Base-by-base conservation (phyloP, 92 coral and sea anemone genomes). In the Porites evermanni region DNA sequence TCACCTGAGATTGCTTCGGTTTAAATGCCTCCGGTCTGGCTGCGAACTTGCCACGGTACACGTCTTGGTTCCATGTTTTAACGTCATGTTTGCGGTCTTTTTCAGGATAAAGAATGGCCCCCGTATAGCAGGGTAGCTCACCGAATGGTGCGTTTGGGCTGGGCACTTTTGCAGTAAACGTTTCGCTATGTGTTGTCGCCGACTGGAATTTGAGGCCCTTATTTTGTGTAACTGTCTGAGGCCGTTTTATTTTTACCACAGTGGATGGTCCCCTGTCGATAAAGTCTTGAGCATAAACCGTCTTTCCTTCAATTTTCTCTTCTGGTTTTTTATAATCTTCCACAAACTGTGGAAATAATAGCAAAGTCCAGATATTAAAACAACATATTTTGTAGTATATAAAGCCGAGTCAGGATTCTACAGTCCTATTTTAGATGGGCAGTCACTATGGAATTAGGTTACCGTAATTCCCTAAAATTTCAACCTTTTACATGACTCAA, bases 21-120 rank as follows among this genome's bases (percentile, higher is more conserved):
- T 92, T 92, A 65, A 93, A 96, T 18, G 90, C 82, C 9, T 94
- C 95, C 61, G 98, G 95, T 12, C 94, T 93, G 71, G 95, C 88
- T 20, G 97, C 95, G 79, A 83, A 97, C 70, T 90, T 97, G 16
- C 99, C 99, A 70, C 90, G 94, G 81, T 95, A 97, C 18, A 92
- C 94, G 72, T 93, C 97, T 87, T 97, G 99, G 79, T 97, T 97
- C 91, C 95, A 91, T n/a, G 99, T 97, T 53, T 88, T 92, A 21
- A 92, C 66, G 73, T 92, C 90, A 23, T 81, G 75, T 56, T 70
- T 87, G 18, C 90, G 82, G 77, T 85, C 64, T 24, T 85, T 77
- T 47, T 93, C 99, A 38, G 99, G 99, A 81, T 89, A 97, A 58
- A 97, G 91, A 68, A 97, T 94, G 58, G 95, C 88, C 19, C 98